phyloP scores from a whole-genome alignment of 1,140 invertebrate species.

The Brachystomella parvula region DNA sequence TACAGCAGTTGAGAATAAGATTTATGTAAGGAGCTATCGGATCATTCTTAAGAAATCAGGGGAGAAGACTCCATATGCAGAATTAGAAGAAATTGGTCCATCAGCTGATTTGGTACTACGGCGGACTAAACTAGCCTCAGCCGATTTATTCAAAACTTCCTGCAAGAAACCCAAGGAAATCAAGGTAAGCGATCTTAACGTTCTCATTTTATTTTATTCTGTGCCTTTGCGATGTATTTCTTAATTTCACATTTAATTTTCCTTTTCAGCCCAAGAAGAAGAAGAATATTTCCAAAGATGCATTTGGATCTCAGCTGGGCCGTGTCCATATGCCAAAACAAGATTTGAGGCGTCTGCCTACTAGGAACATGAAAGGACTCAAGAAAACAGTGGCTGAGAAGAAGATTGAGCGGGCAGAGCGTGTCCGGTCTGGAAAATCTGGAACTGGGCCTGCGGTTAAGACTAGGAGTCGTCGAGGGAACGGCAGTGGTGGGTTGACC shows the following conservation, averaged over 20 bases:
- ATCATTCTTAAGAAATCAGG: slow-evolving; percentile 86
- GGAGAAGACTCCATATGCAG: slow-evolving; percentile 71
- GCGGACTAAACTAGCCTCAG: slow-evolving; percentile 77
- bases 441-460: background rate
- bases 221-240: background rate
- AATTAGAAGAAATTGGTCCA: slow-evolving; percentile 90
- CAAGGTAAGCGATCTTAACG: slow-evolving; percentile 50
- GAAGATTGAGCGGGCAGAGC: slow-evolving; percentile 51
- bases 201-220: slow-evolving; percentile 6
- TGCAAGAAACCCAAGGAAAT: slow-evolving; percentile 74
- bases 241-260: background rate
- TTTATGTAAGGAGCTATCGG: slow-evolving; percentile 82
- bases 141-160: slow-evolving; percentile 80
- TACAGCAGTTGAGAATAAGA: slow-evolving; percentile 62
- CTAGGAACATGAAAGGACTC: slow-evolving; percentile 88
- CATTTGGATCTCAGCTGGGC: slow-evolving; percentile 79
- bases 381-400: slow-evolving; percentile 56
- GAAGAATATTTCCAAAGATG: slow-evolving; percentile 84
- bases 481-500: background rate
- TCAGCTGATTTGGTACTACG: slow-evolving; percentile 78
- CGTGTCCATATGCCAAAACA: slow-evolving; percentile 88
- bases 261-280: slow-evolving; percentile 62
- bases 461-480: background rate
- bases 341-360: slow-evolving; percentile 75
- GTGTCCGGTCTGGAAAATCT: slow-evolving; percentile 21